These are phyloP conservation scores for Phymatocera aterrima DNA, from an alignment of 2,888 invertebrate species.

Conservation along the genomic window DNA sequence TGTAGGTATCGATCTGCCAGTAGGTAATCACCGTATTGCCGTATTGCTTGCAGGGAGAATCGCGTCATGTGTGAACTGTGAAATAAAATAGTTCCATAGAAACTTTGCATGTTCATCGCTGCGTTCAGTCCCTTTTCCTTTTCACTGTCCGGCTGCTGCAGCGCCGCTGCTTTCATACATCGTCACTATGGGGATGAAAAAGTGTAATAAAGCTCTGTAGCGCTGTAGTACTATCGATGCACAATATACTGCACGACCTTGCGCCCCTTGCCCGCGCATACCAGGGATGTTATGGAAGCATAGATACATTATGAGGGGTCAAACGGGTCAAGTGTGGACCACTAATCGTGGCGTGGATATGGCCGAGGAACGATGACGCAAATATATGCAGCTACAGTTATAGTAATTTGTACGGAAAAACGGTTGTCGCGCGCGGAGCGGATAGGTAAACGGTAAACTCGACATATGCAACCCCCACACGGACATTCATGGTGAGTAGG, in stretches of 20 bases:
- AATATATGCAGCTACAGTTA: neutral
- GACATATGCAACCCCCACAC: conserved; percentile 41
- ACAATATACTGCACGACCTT: conserved; percentile 17
- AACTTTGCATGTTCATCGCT: conserved; percentile 37
- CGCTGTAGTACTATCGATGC: neutral
- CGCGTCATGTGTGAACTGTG: neutral
- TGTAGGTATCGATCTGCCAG: too few species aligned
- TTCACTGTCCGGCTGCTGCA: neutral
- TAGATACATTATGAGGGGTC: conserved; percentile 55
- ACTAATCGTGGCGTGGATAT: conserved; percentile 63
- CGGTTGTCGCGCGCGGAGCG: neutral
- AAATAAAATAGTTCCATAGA: conserved; percentile 7
- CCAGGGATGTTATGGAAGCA: neutral
- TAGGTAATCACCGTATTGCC: neutral
- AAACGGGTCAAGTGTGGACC: conserved; percentile 70
- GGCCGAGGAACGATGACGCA: neutral
- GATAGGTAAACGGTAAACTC: conserved; percentile 11
- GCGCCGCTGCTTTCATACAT: neutral
- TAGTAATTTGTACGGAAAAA: neutral
- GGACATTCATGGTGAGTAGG: neutral
- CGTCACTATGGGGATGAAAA: conserved; percentile 1
- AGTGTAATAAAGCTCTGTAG: conserved; percentile 30
- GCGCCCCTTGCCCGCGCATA: neutral
- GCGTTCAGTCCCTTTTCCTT: neutral
- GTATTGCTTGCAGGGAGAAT: neutral